Evolutionary conservation across 2,888 invertebrate genomes (phyloP), one percentile per base, ranked within the genome.

Genomic region (Epirrhoe alternata): DNA sequence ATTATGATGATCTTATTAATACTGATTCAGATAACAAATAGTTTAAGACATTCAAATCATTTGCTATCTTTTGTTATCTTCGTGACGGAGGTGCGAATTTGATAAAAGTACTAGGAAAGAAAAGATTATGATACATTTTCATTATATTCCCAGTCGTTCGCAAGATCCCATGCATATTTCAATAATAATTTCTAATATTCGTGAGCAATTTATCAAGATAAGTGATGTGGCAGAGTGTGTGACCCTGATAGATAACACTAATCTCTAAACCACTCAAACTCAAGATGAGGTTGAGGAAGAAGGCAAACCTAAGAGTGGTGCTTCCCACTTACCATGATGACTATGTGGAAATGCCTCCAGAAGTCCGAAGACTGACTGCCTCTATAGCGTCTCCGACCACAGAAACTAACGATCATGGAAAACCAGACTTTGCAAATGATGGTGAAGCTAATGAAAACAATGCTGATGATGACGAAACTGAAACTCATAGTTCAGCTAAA

Each of bases 321-420:
- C 90, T 93, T 59, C 88, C 89, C 0, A 82, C 88, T 0, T 89
- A 88, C 63, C 88, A 90, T 0, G 80, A 84, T 6, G 92, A 90
- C 49, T 92, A 91, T 74, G 92, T 90, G 0, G 85, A 89, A 77
- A 92, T 92, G 91, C 92, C 92, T 1, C 71, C 74, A 7, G 87
- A 86, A 17, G 83, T 86, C 0, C 82, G 81, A 49, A 71, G 77
- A 6, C 66, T 83, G 33, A 86, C 89, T 24, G 54, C 64, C 14
- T 64, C 70, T 6, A 38, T 60, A 47, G 51, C 35, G 5, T 61
- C 58, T 53, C 53, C 67, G 16, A 56, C 47, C 24, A 31, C 51
- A 51, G 52, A 60, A n/a, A 38, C 38, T 8, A 12, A 47, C 8
- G 50, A 61, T 1, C 53, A 61, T n/a, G 64, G 57, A 35, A 60